Base-by-base conservation (phyloP, 2,888 invertebrate species). In the Hypsopygia costalis region DNA sequence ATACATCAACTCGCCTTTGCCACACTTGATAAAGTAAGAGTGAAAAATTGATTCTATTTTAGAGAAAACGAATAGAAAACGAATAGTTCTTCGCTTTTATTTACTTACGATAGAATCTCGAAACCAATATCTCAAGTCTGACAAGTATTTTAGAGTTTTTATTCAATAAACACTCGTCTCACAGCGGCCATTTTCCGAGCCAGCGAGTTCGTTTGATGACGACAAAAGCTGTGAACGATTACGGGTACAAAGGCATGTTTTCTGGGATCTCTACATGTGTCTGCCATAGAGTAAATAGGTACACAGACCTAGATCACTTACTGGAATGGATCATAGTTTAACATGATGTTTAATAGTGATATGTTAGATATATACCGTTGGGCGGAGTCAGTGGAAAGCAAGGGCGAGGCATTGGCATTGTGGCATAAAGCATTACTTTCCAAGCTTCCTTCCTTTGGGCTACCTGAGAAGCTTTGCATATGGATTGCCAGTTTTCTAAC, bases 221-320 rank as follows among this genome's bases (percentile, higher is more conserved):
- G 52, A 68, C 62, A 67, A 67, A 65, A 67, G 68, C 62, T 55
- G 48, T 45, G 54, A 47, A 46, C 67, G 62, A 60, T 71, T 67
- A 70, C 58, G 51, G 55, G 51, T 58, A 57, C 53, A 52, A 49
- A 55, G 53, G 50, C 51, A 7, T 45, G 55, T 56, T 51, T 47
- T 48, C 47, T 47, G 60, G 58, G 63, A 58, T 58, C 53, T 58
- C 53, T 59, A 55, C 58, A 62, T 60, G 58, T 25, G 6, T n/a
- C n/a, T 25, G 6, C 25, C n/a, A 25, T 25, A 25, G 25, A 25
- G 25, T 25, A 25, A 1, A 25, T 8, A 25, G 25, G 16, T 16
- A 16, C 16, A 16, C 16, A 4, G 16, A 16, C n/a, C n/a, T n/a
- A n/a, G n/a, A n/a, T n/a, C n/a, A n/a, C n/a, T n/a, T n/a, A n/a